Conservation (phyloP, 2,797 vertebrate species). For the Chloroceryle inda region DNA sequence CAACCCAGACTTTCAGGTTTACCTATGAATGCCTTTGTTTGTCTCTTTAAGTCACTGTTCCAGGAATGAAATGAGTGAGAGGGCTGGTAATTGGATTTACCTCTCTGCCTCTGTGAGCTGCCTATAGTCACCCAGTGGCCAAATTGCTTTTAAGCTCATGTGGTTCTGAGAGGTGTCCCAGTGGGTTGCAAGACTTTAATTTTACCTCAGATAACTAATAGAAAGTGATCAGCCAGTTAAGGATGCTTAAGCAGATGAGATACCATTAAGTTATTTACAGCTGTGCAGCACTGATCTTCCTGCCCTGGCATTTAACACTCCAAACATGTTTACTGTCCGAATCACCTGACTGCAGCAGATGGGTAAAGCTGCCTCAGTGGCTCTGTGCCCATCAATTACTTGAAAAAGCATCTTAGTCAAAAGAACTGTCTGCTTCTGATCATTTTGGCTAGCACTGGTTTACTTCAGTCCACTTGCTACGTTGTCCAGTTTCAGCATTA, state of each 20-base stretch:
- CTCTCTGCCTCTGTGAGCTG: not conserved
- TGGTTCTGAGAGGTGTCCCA: not conserved
- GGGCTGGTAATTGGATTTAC: slow-evolving; percentile 4
- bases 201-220: slow-evolving; percentile 25
- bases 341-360: not conserved
- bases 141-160: not conserved
- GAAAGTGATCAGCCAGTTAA: slow-evolving; percentile 40
- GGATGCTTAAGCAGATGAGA: slow-evolving; percentile 8
- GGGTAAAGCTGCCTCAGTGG: not conserved
- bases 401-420: not conserved
- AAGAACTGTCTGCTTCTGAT: not conserved
- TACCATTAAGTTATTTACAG: not conserved
- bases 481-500: not conserved
- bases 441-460: not conserved
- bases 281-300: not conserved
- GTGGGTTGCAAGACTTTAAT: not conserved
- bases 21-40: not conserved
- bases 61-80: not conserved
- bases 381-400: not conserved
- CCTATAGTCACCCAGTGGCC: not conserved
- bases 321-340: not conserved
- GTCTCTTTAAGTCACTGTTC: not conserved
- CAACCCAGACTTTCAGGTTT: not conserved
- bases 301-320: not conserved
- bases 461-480: not conserved